These are phyloP conservation scores for Microvelia longipes DNA, from an alignment of 1,140 invertebrate species.

Conservation along the genomic window DNA sequence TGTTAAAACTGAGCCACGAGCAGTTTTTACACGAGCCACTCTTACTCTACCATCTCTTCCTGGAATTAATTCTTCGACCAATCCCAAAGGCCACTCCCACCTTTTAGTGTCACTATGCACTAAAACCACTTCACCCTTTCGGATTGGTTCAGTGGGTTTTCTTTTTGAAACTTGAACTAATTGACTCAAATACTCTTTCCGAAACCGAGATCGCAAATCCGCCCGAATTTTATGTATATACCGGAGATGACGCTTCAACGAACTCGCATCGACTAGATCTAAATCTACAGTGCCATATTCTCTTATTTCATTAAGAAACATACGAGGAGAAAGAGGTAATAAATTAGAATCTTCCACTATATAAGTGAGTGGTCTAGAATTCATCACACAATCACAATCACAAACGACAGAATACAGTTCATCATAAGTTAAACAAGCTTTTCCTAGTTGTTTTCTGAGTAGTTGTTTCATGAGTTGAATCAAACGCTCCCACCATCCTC, in stretches of 20 bases:
- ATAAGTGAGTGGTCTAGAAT: constrained; percentile 27
- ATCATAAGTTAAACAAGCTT: constrained; percentile 21
- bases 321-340: constrained; percentile 13
- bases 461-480: constrained; percentile 25
- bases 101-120: constrained; percentile 19
- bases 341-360: constrained; percentile 22
- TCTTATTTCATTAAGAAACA: constrained; percentile 23
- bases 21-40: too few species aligned
- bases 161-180: neutral
- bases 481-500: too few species aligned
- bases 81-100: constrained; percentile 23
- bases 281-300: constrained; percentile 18
- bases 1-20: too few species aligned
- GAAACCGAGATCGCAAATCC: constrained; percentile 5
- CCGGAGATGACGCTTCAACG: neutral
- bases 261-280: neutral
- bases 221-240: constrained; percentile 1
- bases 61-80: constrained; percentile 18
- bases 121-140: constrained; percentile 17
- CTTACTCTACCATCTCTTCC: constrained; percentile 24
- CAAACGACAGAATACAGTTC: constrained; percentile 25
- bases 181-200: constrained; percentile 9
- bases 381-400: constrained; percentile 25
- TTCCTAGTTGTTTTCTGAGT: constrained; percentile 23
- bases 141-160: neutral